Base-by-base conservation (phyloP, 2,888 invertebrate genomes). In the Eupithecia centaureata region DNA sequence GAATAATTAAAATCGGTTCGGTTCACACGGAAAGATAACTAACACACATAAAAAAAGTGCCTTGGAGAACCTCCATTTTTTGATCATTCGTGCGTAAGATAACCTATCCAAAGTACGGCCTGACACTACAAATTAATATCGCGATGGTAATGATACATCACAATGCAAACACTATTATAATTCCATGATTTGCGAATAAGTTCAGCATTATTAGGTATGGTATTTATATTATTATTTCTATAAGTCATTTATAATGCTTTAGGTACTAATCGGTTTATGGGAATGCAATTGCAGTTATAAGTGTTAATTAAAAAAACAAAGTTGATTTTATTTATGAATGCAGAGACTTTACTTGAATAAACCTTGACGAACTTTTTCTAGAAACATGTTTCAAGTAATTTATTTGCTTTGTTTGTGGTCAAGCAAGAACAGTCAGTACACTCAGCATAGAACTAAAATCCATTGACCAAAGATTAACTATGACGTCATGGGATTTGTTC, bases 311-410 rank as follows among this genome's bases (percentile, higher is more conserved):
- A 30, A 47, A 42, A 47, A 22, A 22, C 22, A 47, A 47, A 47
- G 47, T 22, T 47, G 47, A 47, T 47, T 12, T 47, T 47, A 47
- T 47, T 47, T 47, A 47, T 47, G 22, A 22, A 47, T 47, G 18
- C 47, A 47, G 52, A 52, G 27, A 27, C 25, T 52, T 32, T 52
- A 52, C 25, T 27, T 27, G 27, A 15, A 25, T 51, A 69, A 75
- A 69, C 79, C 77, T 79, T 77, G 78, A 75, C 15, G 57, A 70
- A 73, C 70, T 73, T 77, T 78, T 79, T 79, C 76, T 79, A 79
- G 76, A 77, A 78, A 75, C 75, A 69, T 73, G 68, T 78, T 76
- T 75, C 70, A 70, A 73, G 73, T 72, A 71, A 72, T 73, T 76
- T 76, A 60, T 38, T 22, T 47, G 3, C 10, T 22, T 47, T 47